Percentiles rank a stretch among this genome's conserved stretches.
Conservation (phyloP, 1,140 invertebrate genomes). For the Euglossa dilemma region DNA sequence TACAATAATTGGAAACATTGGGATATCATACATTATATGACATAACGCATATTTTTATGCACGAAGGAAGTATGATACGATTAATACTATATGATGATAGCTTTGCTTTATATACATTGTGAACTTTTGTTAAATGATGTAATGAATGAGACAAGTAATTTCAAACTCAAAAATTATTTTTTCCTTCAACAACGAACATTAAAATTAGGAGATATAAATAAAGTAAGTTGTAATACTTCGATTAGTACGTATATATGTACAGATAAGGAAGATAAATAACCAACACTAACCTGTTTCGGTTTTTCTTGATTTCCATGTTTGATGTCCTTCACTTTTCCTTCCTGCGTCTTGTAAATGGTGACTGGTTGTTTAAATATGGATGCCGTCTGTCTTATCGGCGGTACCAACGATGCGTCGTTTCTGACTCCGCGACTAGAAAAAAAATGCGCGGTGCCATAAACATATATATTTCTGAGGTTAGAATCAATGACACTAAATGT, state of each 20-base stretch:
- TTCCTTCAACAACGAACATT: background rate
- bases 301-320: constrained; percentile 96
- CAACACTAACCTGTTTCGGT: constrained; percentile 90
- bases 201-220: background rate
- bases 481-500: background rate
- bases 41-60: background rate
- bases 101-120: constrained; percentile 7
- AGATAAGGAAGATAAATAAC: background rate
- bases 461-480: constrained; percentile 35
- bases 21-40: no score
- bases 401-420: constrained; percentile 94
- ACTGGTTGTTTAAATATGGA: constrained; percentile 99
- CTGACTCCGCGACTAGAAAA: constrained; percentile 88
- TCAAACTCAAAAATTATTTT: background rate
- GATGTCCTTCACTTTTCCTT: constrained; percentile 94
- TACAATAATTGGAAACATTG: background rate
- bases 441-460: constrained; percentile 17
- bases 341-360: constrained; percentile 95
- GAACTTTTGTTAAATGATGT: background rate
- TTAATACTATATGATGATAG: background rate
- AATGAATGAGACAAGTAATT: background rate
- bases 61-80: no score
- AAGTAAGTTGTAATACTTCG: background rate
- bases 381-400: constrained; percentile 98
- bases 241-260: background rate